Evolutionary conservation across 2,888 invertebrate species (phyloP).

Genomic region (Ichneumon xanthorius): DNA sequence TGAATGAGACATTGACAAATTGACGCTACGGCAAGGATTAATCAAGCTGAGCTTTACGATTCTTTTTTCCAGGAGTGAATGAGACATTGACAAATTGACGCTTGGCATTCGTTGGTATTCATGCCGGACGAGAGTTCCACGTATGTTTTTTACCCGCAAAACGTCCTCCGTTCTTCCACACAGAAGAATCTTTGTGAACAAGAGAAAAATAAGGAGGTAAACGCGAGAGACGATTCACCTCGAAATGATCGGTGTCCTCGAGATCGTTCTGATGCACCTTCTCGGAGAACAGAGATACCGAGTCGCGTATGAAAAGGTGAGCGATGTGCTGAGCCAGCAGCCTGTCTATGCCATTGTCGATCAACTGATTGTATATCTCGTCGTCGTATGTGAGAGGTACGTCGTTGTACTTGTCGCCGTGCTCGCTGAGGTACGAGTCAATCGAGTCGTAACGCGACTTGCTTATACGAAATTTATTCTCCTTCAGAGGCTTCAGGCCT

Average conservation of each 20-base stretch:
- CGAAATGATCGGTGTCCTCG: constrained; percentile 99
- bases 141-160: too few relatives aligned
- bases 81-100: too few relatives aligned
- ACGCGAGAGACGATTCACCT: constrained; percentile 87
- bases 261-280: constrained; percentile 97
- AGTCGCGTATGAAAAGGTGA: constrained; percentile 98
- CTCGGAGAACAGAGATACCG: constrained; percentile 97
- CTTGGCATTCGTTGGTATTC: too few relatives aligned
- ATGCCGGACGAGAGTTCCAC: too few relatives aligned
- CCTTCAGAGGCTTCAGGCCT: constrained; percentile 90
- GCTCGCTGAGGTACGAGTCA: constrained; percentile 97
- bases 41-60: too few relatives aligned
- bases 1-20: too few relatives aligned
- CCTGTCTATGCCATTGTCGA: constrained; percentile 96
- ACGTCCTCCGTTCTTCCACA: too few relatives aligned
- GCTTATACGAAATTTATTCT: constrained; percentile 93
- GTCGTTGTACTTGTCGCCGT: constrained; percentile 97
- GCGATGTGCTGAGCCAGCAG: constrained; percentile 97
- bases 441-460: constrained; percentile 99
- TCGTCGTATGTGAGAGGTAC: constrained; percentile 95
- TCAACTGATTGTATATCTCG: constrained; percentile 92
- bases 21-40: too few relatives aligned
- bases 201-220: too few relatives aligned
- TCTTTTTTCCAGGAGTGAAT: too few relatives aligned
- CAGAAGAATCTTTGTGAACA: too few relatives aligned